Evolutionary conservation across 1,140 invertebrate genomes (phyloP).

Genomic region (Bemisia tabaci): DNA sequence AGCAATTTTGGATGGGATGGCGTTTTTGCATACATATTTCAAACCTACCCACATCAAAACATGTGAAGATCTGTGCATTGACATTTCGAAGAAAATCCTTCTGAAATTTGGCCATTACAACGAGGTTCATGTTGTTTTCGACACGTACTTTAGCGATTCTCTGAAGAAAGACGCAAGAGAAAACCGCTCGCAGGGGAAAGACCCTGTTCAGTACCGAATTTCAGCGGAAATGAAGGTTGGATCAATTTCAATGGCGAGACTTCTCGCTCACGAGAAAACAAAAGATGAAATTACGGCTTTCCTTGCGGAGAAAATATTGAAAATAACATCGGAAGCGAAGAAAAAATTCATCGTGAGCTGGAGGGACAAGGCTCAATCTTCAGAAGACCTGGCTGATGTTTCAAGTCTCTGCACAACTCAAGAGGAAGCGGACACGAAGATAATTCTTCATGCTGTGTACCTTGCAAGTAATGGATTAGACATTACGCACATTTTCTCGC

Average conservation of each 20-base stretch:
- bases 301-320: background rate
- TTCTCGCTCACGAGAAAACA: background rate
- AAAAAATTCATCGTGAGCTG: background rate
- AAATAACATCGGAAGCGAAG: background rate
- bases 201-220: background rate
- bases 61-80: background rate
- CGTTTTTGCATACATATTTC: background rate
- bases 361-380: background rate
- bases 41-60: background rate
- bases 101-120: background rate
- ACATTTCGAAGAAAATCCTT: background rate
- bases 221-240: background rate
- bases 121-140: background rate
- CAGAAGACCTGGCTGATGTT: background rate
- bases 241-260: background rate
- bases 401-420: background rate
- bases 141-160: too few species aligned
- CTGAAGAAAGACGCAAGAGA: background rate
- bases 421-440: background rate
- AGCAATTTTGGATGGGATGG: background rate
- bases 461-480: background rate
- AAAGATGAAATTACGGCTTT: background rate
- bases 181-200: background rate
- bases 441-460: background rate
- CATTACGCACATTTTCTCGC: background rate